These are phyloP conservation scores for Nesogale talazaci DNA, from an alignment of 2,113 vertebrate genomes.

Conservation along the genomic window DNA sequence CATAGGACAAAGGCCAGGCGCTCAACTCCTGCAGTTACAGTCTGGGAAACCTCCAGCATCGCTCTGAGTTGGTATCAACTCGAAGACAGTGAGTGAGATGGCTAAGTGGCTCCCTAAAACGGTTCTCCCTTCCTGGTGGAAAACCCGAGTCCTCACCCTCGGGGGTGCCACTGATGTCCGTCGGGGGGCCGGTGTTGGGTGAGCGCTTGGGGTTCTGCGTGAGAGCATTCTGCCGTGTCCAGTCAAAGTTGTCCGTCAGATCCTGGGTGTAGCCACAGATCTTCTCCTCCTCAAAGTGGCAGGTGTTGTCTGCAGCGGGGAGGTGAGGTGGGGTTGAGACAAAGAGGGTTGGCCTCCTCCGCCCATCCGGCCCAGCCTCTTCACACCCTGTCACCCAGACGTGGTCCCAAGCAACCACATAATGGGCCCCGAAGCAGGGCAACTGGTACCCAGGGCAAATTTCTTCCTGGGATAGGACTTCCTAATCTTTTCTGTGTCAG, in stretches of 20 bases:
- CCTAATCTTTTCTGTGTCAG: not conserved
- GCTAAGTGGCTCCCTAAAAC: not conserved
- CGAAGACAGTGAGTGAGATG: too few species aligned
- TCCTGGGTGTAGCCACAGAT: conserved; percentile 98
- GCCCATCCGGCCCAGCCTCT: not conserved
- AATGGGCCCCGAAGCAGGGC: not conserved
- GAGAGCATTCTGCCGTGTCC: conserved; percentile 95
- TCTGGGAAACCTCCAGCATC: too few species aligned
- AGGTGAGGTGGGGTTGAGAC: not conserved
- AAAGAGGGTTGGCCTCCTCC: not conserved
- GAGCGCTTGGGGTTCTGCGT: conserved; percentile 97
- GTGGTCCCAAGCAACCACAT: not conserved
- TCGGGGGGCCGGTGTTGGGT: conserved; percentile 94
- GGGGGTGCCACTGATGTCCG: conserved; percentile 93
- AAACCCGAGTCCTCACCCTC: conserved; percentile 88
- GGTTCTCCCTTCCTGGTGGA: not conserved
- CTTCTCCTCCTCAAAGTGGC: conserved; percentile 95
- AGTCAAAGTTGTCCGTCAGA: conserved; percentile 95
- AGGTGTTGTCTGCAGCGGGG: conserved; percentile 89
- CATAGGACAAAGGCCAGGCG: too few species aligned
- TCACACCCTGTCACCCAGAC: not conserved
- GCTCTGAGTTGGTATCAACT: too few species aligned
- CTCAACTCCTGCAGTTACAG: not conserved
- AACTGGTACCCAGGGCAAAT: not conserved
- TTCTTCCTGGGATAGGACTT: not conserved